Evolutionary conservation across 2,797 vertebrate species (phyloP), one percentile per base, ranked within the genome.

Genomic region (Gymnopithys bicolor): DNA sequence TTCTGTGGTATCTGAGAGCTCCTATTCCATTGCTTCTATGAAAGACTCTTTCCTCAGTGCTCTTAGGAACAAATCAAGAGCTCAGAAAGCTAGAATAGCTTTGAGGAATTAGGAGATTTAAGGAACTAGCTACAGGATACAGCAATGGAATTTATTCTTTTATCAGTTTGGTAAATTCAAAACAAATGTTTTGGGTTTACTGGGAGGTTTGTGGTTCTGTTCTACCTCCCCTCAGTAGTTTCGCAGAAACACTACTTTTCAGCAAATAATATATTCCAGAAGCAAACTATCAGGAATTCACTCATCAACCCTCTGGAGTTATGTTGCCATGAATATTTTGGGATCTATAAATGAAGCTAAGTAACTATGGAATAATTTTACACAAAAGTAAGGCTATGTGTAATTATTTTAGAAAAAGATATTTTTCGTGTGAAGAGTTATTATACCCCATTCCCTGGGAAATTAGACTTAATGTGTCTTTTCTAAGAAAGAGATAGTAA

Each of bases 221-320:
- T 11, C 2, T 8, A 24, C 9, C 9, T 30, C 3, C 6, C 6
- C 5, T 19, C 15, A 48, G 5, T 5, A 56, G 8, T 55, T 41
- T 80, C 35, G 3, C 25, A 60, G 21, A 32, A 48, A 60, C 75
- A 13, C 3, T 24, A 2, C 33, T 75, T 76, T 77, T 81, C 43
- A 66, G 10, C 22, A 90, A 87, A 58, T 67, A 25, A 24, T 11
- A 19, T 33, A 53, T 78, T 74, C 13, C 28, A 63, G 39, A 74
- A 70, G 10, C 22, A 25, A 32, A 45, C 37, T 62, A 63, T 7
- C 16, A 70, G 8, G 28, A 78, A 53, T 67, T 70, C 15, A 53
- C 21, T 41, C 7, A 4, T 13, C 11, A 64, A 6, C 5, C 6
- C 10, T 64, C 25, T 3, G 3, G 12, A 60, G 13, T 10, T 60